Evolutionary conservation across 1,140 invertebrate species (phyloP).

Genomic region (Hirudo medicinalis): DNA sequence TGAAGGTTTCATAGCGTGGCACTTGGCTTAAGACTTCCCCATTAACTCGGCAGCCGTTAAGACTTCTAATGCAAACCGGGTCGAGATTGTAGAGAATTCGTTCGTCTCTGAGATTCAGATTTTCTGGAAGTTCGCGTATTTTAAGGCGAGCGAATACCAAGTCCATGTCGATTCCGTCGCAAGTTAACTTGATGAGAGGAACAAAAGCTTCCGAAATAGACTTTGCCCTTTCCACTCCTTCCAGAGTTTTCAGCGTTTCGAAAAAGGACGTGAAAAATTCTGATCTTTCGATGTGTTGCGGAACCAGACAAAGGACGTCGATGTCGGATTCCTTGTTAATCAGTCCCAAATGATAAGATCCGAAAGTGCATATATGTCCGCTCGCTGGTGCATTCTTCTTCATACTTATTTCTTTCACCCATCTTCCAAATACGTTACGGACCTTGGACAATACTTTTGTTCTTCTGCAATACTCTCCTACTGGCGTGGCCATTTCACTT

Average conservation of each 20-base stretch:
- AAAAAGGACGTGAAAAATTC: conserved; percentile 94
- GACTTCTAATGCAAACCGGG: conserved; percentile 83
- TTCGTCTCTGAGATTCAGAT: conserved; percentile 75
- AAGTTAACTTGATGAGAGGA: conserved; percentile 97
- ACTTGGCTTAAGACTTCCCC: conserved; percentile 92
- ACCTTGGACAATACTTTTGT: too few species aligned
- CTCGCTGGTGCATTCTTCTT: conserved; percentile 48
- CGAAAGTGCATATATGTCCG: conserved; percentile 98
- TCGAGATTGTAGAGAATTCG: conserved; percentile 84
- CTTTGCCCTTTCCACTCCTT: conserved; percentile 65
- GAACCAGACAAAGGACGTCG: conserved; percentile 92
- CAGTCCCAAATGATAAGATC: conserved; percentile 77
- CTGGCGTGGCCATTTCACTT: too few species aligned
- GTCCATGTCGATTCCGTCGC: conserved; percentile 95
- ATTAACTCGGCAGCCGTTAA: conserved; percentile 95
- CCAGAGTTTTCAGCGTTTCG: conserved; percentile 71
- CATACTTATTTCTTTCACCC: too few species aligned
- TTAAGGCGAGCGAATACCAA: conserved; percentile 88
- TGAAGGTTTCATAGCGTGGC: conserved; percentile 84
- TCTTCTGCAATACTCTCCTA: too few species aligned
- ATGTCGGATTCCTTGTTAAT: conserved; percentile 89
- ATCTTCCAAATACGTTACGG: too few species aligned
- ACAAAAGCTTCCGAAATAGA: conserved; percentile 97
- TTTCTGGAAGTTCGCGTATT: conserved; percentile 76
- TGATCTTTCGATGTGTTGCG: conserved; percentile 75